Percentiles rank a stretch among this genome's conserved stretches.
Conservation (phyloP, 2,888 invertebrate genomes). For the Cheilosia grossa region DNA sequence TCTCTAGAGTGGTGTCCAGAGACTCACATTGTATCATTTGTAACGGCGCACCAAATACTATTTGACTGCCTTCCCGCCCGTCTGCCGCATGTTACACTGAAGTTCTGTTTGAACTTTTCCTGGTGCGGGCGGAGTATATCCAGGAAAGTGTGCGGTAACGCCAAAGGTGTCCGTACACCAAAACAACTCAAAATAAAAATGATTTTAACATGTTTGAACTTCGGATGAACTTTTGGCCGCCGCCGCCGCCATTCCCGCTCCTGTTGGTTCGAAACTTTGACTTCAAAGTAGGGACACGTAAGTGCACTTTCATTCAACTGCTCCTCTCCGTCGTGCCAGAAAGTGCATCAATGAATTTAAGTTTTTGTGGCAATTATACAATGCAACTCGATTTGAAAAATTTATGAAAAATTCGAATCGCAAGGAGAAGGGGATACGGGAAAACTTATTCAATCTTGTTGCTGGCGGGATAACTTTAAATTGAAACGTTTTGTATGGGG, state of each 20-base stretch:
- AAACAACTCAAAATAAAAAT: conserved; percentile 66
- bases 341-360: conserved; percentile 69
- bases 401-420: conserved; percentile 61
- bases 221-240: conserved; percentile 59
- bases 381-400: conserved; percentile 67
- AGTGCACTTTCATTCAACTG: conserved; percentile 49
- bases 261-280: conserved; percentile 30
- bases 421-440: conserved; percentile 3
- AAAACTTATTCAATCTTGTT: conserved; percentile 71
- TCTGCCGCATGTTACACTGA: conserved; percentile 33
- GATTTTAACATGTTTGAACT: conserved; percentile 72
- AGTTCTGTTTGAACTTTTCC: conserved; percentile 43
- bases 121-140: not conserved
- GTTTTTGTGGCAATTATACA: conserved; percentile 72
- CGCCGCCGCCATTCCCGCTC: not conserved
- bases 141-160: conserved; percentile 33
- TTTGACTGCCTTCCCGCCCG: conserved; percentile 36
- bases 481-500: conserved; percentile 59
- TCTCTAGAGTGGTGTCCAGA: conserved; percentile 71
- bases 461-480: conserved; percentile 60
- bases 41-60: conserved; percentile 40
- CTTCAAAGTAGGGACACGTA: conserved; percentile 54
- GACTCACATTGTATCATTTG: conserved; percentile 74
- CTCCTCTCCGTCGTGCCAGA: not conserved
- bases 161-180: conserved; percentile 45